These are phyloP conservation scores for Ammospiza maritima DNA, from an alignment of 2,797 vertebrate species.

Conservation along the genomic window DNA sequence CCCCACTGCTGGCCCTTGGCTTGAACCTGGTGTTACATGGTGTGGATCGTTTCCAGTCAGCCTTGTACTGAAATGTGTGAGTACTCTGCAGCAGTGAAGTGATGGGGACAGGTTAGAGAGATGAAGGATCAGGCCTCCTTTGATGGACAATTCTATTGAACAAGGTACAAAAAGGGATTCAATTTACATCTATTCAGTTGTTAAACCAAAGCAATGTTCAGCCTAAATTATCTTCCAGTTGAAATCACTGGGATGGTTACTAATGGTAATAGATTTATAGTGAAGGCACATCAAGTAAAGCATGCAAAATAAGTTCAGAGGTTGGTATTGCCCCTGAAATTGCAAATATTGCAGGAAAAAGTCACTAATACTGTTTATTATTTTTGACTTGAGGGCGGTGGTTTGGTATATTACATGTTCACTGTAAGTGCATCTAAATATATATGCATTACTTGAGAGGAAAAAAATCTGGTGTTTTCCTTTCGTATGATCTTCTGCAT, in stretches of 20 bases:
- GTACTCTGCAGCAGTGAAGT: not conserved
- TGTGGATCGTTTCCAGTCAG: accelerated
- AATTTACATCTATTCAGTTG: not conserved
- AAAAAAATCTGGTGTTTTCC: constrained; percentile 25
- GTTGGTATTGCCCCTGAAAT: not conserved
- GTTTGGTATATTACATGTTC: not conserved
- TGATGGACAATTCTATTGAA: not conserved
- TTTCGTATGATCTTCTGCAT: not conserved
- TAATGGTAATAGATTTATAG: not conserved
- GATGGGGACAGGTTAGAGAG: not conserved
- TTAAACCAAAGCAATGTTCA: not conserved
- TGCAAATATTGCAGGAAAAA: not conserved
- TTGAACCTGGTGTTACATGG: accelerated
- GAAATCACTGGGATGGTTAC: not conserved
- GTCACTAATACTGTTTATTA: not conserved
- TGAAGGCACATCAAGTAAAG: not conserved
- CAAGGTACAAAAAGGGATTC: not conserved
- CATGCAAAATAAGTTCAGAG: not conserved
- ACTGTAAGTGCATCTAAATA: constrained; percentile 34
- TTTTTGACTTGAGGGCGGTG: not conserved
- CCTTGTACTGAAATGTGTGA: not conserved
- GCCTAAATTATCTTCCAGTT: not conserved
- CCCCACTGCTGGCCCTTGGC: not conserved
- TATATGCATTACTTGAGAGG: not conserved
- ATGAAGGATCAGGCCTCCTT: not conserved